Evolutionary conservation across 2,113 vertebrate genomes (phyloP).

Genomic region (Otolemur garnettii): DNA sequence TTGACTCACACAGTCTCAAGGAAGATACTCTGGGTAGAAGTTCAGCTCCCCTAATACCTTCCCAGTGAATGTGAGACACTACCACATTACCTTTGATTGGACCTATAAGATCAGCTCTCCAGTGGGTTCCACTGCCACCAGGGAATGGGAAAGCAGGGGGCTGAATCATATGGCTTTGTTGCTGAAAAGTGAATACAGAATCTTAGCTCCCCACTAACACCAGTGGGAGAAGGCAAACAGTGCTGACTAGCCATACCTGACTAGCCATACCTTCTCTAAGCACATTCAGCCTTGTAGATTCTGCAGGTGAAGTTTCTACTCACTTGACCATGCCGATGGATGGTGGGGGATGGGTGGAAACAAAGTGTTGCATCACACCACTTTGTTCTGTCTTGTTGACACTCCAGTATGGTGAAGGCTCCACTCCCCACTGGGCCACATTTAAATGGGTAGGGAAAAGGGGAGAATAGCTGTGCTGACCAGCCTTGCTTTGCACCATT

Average conservation of each 20-base stretch:
- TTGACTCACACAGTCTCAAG: not conserved
- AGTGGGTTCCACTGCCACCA: not conserved
- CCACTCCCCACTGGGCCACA: too few relatives aligned
- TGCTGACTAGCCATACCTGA: not conserved
- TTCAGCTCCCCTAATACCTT: not conserved
- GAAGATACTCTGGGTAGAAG: not conserved
- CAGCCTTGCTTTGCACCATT: not conserved
- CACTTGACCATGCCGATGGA: not conserved
- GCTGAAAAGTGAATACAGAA: not conserved
- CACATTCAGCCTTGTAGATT: not conserved
- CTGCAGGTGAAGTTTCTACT: not conserved
- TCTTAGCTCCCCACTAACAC: not conserved
- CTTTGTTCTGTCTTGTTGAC: not conserved
- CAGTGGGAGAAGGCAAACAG: not conserved
- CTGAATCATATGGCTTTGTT: not conserved
- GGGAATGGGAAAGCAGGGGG: not conserved
- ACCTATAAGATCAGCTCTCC: not conserved
- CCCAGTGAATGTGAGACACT: not conserved
- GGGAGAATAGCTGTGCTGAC: not conserved
- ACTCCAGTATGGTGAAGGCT: not conserved
- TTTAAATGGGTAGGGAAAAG: not conserved
- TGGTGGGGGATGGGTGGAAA: too few relatives aligned
- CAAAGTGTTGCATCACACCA: not conserved
- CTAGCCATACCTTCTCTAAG: not conserved
- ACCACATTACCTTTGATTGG: not conserved